A percentile compares a stretch with the other conserved stretches of the same genome.
Conservation (phyloP, 2,888 invertebrate genomes). For the Plebejus argus region DNA sequence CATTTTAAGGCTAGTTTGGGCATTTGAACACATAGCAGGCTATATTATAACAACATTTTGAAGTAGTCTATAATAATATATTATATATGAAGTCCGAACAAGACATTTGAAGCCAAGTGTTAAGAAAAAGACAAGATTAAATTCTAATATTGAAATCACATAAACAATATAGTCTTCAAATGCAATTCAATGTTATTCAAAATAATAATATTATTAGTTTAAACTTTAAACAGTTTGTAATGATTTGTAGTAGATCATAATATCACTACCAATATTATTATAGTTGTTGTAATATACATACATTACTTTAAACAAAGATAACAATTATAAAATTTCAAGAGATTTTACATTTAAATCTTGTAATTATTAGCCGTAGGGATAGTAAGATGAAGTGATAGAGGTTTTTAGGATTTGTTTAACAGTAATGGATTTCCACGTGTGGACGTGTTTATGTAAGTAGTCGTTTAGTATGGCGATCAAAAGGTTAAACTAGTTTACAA, state of each 20-base stretch:
- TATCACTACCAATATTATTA: no score
- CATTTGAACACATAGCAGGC: slow-evolving; percentile 64
- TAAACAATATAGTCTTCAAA: no score
- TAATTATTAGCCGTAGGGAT: slow-evolving; percentile 49
- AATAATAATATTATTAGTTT: no score
- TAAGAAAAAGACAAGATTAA: background rate
- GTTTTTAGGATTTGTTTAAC: background rate
- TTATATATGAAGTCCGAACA: slow-evolving; percentile 42
- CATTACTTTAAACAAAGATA: no score
- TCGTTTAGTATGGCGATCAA: background rate
- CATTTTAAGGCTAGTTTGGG: slow-evolving; percentile 69
- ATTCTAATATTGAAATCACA: no score
- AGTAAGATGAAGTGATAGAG: slow-evolving; percentile 49
- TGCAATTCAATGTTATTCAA: no score
- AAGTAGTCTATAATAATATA: slow-evolving; percentile 53
- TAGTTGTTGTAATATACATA: no score
- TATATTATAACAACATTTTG: slow-evolving; percentile 38
- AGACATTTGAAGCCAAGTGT: slow-evolving; percentile 21
- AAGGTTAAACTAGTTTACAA: slow-evolving; percentile 4
- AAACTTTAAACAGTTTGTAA: no score
- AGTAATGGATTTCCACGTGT: background rate
- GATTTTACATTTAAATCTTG: slow-evolving; percentile 40
- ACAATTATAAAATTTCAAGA: background rate
- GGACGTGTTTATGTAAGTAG: background rate
- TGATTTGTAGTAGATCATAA: no score